Base-by-base conservation (phyloP, 2,888 invertebrate species). In the Diaphora mendica region DNA sequence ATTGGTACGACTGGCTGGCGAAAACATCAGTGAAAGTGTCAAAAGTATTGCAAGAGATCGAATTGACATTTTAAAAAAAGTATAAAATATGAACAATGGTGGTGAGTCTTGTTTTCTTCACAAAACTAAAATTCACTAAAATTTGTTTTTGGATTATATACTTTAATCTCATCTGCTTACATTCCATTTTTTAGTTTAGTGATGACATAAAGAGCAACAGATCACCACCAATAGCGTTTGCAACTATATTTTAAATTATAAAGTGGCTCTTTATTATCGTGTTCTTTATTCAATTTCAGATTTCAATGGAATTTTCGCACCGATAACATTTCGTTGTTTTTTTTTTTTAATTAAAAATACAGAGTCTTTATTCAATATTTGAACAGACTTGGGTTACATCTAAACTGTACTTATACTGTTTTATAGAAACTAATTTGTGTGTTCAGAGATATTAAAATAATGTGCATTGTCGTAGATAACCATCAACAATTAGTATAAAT, bases 21-120 rank as follows among this genome's bases (percentile, higher is more conserved):
- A 55, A 78, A 70, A 77, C n/a, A 68, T 62, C 69, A 80, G 82
- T 76, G 81, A 85, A 85, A 84, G 84, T 80, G 17, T 42, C 17
- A 67, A 68, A 48, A 71, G 51, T 17, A 70, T 85, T 75, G 82
- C 82, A 70, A 74, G 74, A 77, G 74, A 79, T 74, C 71, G 66
- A 66, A 23, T 26, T 33, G 65, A 51, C 42, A 55, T 26, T 23
- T 68, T 20, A 68, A 72, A 35, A 42, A 51, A 64, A 15, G 30
- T 8, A 55, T n/a, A n/a, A n/a, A n/a, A n/a, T n/a, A n/a, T n/a
- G n/a, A n/a, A n/a, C n/a, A n/a, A n/a, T n/a, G n/a, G n/a, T n/a
- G n/a, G n/a, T n/a, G n/a, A n/a, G n/a, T n/a, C n/a, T n/a, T n/a
- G n/a, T n/a, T n/a, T n/a, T n/a, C n/a, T n/a, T n/a, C n/a, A n/a